Conservation (phyloP, 2,113 vertebrate genomes). For the Zosterops japonicus region DNA sequence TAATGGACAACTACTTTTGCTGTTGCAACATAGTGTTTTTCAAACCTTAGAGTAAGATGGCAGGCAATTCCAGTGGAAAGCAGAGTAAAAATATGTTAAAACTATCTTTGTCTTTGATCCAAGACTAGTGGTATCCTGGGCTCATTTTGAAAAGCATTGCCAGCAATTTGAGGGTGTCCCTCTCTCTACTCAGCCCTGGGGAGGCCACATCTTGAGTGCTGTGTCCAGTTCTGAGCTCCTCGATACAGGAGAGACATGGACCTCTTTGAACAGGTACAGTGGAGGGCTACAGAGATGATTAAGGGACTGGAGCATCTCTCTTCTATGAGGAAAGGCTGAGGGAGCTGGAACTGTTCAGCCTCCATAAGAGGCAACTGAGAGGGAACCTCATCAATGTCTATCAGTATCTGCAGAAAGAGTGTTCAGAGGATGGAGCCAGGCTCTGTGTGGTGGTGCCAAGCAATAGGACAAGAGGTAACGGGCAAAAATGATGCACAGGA, state of each 20-base stretch:
- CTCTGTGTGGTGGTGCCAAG: fast-evolving
- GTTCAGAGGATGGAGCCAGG: not conserved
- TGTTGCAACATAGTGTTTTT: not conserved
- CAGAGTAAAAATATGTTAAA: not conserved
- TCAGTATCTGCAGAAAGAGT: not conserved
- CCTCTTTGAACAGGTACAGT: not conserved
- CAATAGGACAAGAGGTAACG: not conserved
- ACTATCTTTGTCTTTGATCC: not conserved
- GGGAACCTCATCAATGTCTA: fast-evolving
- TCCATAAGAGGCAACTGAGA: fast-evolving
- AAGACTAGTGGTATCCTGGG: not conserved
- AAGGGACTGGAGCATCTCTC: not conserved
- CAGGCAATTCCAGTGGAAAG: not conserved
- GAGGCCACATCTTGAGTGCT: not conserved
- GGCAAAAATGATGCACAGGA: not conserved
- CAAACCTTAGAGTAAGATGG: not conserved
- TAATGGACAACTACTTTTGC: not conserved
- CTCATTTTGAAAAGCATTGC: not conserved
- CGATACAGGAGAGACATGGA: not conserved
- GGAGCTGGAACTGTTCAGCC: not conserved
- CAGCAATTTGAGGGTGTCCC: not conserved
- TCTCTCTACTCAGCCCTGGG: not conserved
- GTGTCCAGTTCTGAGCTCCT: not conserved
- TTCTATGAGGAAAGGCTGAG: not conserved
- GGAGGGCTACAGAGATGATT: no score